Evolutionary conservation across 2,888 invertebrate genomes (phyloP).

Genomic region (Ametastegia equiseti): DNA sequence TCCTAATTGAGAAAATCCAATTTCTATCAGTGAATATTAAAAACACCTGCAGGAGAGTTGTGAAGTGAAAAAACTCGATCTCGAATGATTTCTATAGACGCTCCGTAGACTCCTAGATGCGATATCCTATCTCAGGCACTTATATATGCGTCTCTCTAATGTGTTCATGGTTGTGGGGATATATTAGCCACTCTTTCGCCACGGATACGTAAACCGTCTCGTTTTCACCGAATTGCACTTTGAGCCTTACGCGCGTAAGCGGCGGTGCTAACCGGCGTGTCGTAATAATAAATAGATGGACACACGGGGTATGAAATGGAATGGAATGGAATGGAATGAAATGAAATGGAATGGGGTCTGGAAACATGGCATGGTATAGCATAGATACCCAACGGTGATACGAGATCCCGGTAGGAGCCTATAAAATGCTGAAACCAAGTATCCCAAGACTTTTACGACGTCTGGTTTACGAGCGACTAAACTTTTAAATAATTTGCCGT

Average conservation of each 20-base stretch:
- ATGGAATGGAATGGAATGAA: slow-evolving; percentile 38
- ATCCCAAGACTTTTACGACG: slow-evolving; percentile 65
- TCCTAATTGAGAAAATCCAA: no score
- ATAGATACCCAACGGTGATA: slow-evolving; percentile 43
- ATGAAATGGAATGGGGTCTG: not conserved
- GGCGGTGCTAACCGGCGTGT: slow-evolving; percentile 42
- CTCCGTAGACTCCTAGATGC: not conserved
- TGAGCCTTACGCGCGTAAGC: slow-evolving; percentile 42
- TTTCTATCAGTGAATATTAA: no score
- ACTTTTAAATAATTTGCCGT: slow-evolving; percentile 73
- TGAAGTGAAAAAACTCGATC: no score
- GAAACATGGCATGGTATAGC: slow-evolving; percentile 11
- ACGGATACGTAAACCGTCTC: not conserved
- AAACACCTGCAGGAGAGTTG: no score
- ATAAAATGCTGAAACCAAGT: slow-evolving; percentile 49
- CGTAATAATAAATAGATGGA: slow-evolving; percentile 45
- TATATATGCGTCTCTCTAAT: no score
- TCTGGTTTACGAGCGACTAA: slow-evolving; percentile 70
- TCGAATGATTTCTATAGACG: not conserved
- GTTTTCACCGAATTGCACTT: slow-evolving; percentile 35
- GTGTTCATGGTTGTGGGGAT: not conserved
- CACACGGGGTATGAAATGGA: slow-evolving; percentile 36
- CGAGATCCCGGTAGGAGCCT: slow-evolving; percentile 45
- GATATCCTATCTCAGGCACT: not conserved
- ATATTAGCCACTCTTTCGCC: slow-evolving; percentile 2